A percentile compares a stretch with the other conserved stretches of the same genome.
Evolutionary conservation across 2,113 vertebrate species (phyloP).

Genomic region (Piaya cayana): DNA sequence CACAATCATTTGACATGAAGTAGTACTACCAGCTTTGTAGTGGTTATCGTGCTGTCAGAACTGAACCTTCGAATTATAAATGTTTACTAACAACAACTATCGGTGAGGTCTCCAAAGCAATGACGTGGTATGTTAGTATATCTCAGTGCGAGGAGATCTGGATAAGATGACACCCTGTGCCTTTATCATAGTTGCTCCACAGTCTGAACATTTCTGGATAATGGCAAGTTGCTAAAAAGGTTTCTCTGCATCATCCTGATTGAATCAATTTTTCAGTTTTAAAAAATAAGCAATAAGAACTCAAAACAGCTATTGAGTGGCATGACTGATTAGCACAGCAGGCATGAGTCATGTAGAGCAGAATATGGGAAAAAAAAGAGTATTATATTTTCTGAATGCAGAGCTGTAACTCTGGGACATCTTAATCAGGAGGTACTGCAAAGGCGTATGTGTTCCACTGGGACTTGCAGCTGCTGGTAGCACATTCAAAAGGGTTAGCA

Average conservation of each 20-base stretch:
- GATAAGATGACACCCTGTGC: neutral
- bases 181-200: neutral
- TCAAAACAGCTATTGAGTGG: slow-evolving; percentile 9
- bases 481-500: neutral
- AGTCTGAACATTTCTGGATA: neutral
- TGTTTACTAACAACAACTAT: neutral
- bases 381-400: slow-evolving; percentile 5
- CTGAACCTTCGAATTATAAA: neutral
- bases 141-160: neutral
- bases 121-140: neutral
- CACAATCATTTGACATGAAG: neutral
- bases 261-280: neutral
- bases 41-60: slow-evolving; percentile 29
- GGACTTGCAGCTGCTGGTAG: neutral
- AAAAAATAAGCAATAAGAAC: neutral
- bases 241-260: neutral
- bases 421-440: slow-evolving; percentile 22
- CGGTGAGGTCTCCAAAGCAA: neutral
- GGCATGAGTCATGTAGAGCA: neutral
- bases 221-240: neutral
- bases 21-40: neutral
- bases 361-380: slow-evolving; percentile 8
- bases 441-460: neutral
- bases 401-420: neutral
- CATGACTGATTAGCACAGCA: slow-evolving; percentile 35